phyloP scores from a whole-genome alignment of 2,888 invertebrate species.

The Acrobasis consociella region DNA sequence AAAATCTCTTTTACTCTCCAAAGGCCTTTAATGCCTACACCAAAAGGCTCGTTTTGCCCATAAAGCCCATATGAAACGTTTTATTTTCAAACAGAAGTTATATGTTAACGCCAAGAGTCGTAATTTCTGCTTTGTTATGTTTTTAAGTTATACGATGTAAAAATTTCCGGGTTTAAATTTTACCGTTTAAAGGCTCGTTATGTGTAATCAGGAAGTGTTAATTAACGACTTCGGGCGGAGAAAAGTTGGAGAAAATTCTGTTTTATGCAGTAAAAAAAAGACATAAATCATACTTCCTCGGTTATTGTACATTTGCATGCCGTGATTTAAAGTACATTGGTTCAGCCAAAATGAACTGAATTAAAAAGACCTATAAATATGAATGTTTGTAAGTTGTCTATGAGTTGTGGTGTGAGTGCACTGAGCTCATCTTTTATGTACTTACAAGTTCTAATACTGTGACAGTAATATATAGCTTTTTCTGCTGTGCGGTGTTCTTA shows the following conservation, averaged over 20 bases:
- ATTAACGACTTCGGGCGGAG: not conserved
- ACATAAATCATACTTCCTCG: constrained; percentile 2
- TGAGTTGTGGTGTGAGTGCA: constrained; percentile 2
- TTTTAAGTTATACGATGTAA: constrained; percentile 12
- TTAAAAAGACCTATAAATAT: constrained; percentile 30
- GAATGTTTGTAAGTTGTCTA: constrained; percentile 15
- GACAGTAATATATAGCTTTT: constrained; percentile 11
- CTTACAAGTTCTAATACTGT: not conserved
- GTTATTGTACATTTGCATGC: constrained; percentile 19
- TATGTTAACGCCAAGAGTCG: constrained; percentile 14
- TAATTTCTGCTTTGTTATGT: constrained; percentile 14
- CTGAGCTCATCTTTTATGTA: not conserved
- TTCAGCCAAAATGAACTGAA: constrained; percentile 19
- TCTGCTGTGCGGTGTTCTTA: not conserved
- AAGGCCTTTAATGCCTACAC: constrained; percentile 10
- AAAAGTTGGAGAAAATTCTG: not conserved
- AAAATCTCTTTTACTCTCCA: constrained; percentile 18
- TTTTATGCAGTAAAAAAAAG: not conserved
- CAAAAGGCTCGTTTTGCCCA: constrained; percentile 13
- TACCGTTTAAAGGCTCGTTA: constrained; percentile 10
- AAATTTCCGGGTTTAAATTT: not conserved
- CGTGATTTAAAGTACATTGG: constrained; percentile 19
- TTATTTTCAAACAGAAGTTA: constrained; percentile 17
- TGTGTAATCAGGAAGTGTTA: constrained; percentile 7
- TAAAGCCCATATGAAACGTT: not conserved